phyloP scores from a whole-genome alignment of 2,113 vertebrate genomes.

The Heloderma charlesbogerti region DNA sequence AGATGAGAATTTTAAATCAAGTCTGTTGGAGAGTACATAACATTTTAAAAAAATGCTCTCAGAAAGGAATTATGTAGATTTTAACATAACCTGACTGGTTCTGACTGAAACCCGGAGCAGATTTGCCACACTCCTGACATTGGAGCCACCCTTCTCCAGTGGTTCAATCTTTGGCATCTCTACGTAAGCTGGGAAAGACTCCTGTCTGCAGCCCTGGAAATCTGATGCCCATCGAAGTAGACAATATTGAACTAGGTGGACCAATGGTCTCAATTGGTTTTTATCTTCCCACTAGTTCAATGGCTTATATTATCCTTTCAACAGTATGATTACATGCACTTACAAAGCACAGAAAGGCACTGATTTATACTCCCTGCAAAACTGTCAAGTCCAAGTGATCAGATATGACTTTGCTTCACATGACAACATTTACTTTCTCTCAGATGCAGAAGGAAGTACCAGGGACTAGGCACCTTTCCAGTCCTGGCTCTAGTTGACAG shows the following conservation, averaged over 20 bases:
- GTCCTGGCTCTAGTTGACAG: not conserved
- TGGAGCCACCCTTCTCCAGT: too few species aligned
- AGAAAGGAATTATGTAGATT: not conserved
- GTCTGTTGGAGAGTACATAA: not conserved
- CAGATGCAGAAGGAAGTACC: not conserved
- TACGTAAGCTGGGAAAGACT: not conserved
- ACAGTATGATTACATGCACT: not conserved
- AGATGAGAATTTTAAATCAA: not conserved
- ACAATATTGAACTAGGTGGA: not conserved
- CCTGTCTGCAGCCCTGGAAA: not conserved
- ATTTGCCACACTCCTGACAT: too few species aligned
- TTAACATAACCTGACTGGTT: not conserved
- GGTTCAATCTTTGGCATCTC: not conserved
- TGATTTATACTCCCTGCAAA: rapidly evolving
- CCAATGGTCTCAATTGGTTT: not conserved
- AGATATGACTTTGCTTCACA: not conserved
- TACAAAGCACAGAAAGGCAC: not conserved
- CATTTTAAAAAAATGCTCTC: not conserved
- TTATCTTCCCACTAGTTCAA: not conserved
- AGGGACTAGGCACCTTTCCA: not conserved
- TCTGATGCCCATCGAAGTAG: not conserved
- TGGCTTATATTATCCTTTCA: not conserved
- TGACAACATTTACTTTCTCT: not conserved
- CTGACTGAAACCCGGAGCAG: too few species aligned
- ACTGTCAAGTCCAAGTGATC: not conserved